These are phyloP conservation scores for Corythaeola cristata DNA, from an alignment of 2,113 vertebrate species.

Conservation along the genomic window DNA sequence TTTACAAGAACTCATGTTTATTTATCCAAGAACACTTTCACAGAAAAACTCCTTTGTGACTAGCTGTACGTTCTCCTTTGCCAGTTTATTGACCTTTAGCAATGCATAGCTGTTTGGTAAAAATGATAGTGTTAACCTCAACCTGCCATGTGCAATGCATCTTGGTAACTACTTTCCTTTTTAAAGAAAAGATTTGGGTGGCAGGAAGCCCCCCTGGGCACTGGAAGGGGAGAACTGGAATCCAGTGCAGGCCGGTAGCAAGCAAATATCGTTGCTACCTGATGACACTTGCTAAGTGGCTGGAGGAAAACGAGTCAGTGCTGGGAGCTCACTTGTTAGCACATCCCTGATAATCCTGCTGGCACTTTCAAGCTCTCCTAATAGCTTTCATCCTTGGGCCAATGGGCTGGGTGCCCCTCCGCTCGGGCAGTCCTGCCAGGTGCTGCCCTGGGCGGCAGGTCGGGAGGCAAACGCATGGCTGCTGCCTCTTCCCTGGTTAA, in stretches of 20 bases:
- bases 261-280: not conserved
- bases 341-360: fast-evolving
- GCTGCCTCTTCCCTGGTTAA: not conserved
- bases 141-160: not conserved
- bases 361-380: not conserved
- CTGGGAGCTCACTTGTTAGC: not conserved
- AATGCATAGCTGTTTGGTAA: not conserved
- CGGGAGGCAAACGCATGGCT: fast-evolving
- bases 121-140: not conserved
- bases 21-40: constrained; percentile 52
- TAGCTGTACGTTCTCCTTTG: not conserved
- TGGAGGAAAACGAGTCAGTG: not conserved
- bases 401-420: not conserved
- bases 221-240: not conserved
- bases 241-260: not conserved
- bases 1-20: constrained; percentile 60
- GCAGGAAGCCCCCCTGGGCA: not conserved
- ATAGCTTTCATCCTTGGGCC: not conserved
- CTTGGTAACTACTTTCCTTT: not conserved
- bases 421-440: not conserved
- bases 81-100: constrained; percentile 45
- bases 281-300: not conserved
- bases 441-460: not conserved
- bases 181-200: not conserved
- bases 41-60: constrained; percentile 59